phyloP scores from a whole-genome alignment of 2,113 vertebrate genomes.

The Microcebus murinus region DNA sequence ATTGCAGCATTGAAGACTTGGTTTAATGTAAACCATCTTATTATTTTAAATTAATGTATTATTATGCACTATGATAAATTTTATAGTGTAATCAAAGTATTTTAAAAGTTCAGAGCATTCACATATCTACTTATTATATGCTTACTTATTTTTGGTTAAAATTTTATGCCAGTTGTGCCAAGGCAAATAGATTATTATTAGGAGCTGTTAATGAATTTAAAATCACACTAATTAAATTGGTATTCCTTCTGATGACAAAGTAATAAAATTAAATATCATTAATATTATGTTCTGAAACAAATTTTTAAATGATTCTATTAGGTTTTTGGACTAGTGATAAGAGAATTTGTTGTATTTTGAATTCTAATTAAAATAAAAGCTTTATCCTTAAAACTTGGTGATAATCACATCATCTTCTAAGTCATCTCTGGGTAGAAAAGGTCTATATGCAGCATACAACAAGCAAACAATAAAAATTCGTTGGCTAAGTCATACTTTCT shows the following conservation, averaged over 20 bases:
- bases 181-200: background rate
- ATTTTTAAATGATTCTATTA: constrained; percentile 16
- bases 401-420: background rate
- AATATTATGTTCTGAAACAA: background rate
- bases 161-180: background rate
- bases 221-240: background rate
- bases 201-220: background rate
- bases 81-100: background rate
- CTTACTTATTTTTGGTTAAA: background rate
- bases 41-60: constrained; percentile 1
- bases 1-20: background rate
- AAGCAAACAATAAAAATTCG: background rate
- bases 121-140: background rate
- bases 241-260: background rate
- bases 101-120: background rate
- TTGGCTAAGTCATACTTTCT: background rate
- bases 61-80: background rate
- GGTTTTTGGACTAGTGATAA: background rate
- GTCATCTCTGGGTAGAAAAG: background rate
- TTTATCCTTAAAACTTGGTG: background rate
- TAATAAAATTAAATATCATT: background rate
- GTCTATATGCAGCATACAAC: background rate
- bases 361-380: background rate
- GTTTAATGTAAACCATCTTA: background rate
- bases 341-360: constrained; percentile 20